Evolutionary conservation across 2,113 vertebrate genomes (phyloP).

Genomic region (Hemiprocne comata): DNA sequence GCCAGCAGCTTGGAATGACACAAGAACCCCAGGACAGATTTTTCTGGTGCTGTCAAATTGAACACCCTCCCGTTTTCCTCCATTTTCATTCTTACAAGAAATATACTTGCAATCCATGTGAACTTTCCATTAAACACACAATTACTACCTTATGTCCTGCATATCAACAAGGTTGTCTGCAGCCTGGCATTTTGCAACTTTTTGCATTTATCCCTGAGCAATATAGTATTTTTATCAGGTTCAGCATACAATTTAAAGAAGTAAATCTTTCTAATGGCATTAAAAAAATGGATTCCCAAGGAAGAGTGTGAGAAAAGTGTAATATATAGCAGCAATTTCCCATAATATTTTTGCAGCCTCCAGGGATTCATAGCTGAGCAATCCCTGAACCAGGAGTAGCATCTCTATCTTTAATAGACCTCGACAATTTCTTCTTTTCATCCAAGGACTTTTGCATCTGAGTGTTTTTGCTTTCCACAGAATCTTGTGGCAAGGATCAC

Average conservation of each 20-base stretch:
- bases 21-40: background rate
- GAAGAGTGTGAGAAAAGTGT: background rate
- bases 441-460: background rate
- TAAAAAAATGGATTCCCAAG: background rate
- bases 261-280: background rate
- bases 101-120: background rate
- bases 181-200: background rate
- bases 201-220: background rate
- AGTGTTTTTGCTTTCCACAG: background rate
- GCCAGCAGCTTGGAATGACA: background rate
- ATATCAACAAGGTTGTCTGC: background rate
- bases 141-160: background rate
- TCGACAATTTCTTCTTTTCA: background rate
- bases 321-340: background rate
- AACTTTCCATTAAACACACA: background rate
- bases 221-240: background rate
- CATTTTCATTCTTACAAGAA: background rate
- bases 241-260: background rate
- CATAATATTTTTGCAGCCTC: background rate
- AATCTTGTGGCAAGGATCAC: background rate
- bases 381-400: background rate
- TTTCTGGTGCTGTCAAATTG: background rate
- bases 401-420: background rate
- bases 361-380: background rate
- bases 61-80: background rate